A percentile compares a stretch with the other conserved stretches of the same genome.
phyloP scores from a whole-genome alignment of 64 coral and sea anemone species.

The Dendronephthya gigantea region DNA sequence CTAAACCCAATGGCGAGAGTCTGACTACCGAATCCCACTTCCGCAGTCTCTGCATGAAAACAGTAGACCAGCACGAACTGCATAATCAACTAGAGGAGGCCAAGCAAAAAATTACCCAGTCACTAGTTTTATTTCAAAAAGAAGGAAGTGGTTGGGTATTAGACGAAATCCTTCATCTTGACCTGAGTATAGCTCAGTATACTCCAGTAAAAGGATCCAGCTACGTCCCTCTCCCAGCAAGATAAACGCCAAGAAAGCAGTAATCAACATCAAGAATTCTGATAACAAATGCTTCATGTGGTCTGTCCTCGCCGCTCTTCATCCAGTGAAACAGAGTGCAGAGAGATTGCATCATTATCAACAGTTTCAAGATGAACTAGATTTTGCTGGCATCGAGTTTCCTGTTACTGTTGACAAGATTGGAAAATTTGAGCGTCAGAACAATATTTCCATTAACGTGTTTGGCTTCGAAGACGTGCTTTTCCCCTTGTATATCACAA shows the following conservation, averaged over 20 bases:
- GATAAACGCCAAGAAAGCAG: background rate
- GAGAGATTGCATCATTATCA: background rate
- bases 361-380: slow-evolving; percentile 26
- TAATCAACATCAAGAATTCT: slow-evolving; percentile 39
- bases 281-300: slow-evolving; percentile 6
- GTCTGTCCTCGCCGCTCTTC: background rate
- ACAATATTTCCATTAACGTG: slow-evolving; percentile 22
- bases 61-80: too few relatives aligned
- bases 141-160: slow-evolving; percentile 16
- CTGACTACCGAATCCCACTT: too few relatives aligned
- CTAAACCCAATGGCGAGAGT: too few relatives aligned
- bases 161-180: too few relatives aligned
- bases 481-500: slow-evolving; percentile 34
- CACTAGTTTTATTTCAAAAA: background rate
- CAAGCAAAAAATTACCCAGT: slow-evolving; percentile 18
- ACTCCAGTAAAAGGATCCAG: slow-evolving; percentile 26
- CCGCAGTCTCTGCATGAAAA: too few relatives aligned
- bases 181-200: slow-evolving; percentile 19
- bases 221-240: slow-evolving; percentile 25
- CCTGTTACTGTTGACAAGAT: slow-evolving; percentile 24
- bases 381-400: slow-evolving; percentile 28
- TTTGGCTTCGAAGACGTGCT: background rate
- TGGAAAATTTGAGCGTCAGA: slow-evolving; percentile 44
- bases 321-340: background rate
- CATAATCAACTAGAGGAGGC: slow-evolving; percentile 5